A percentile compares a stretch with the other conserved stretches of the same genome.
phyloP scores from a whole-genome alignment of 2,888 invertebrate species.

The Cremastinae sp. region DNA sequence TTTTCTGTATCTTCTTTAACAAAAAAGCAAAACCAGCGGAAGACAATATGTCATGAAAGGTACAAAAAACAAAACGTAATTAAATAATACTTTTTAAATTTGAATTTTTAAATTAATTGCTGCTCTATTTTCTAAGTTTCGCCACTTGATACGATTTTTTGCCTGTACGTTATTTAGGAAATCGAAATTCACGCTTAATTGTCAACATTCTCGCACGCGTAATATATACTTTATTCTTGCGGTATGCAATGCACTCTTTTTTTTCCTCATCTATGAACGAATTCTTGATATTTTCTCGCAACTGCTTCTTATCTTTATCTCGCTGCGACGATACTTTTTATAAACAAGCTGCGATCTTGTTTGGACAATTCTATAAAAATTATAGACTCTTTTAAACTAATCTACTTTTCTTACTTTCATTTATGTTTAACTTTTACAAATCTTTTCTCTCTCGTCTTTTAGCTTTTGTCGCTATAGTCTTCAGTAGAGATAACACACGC shows the following conservation, averaged over 20 bases:
- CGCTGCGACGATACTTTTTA: conserved; percentile 4
- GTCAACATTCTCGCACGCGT: conserved; percentile 25
- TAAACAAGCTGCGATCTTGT: not conserved
- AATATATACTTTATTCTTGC: conserved; percentile 20
- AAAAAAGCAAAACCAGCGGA: conserved; percentile 77
- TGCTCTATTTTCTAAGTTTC: not conserved
- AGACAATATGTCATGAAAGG: conserved; percentile 78
- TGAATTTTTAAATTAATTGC: conserved; percentile 3
- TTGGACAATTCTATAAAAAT: conserved; percentile 3
- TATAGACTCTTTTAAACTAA: not conserved
- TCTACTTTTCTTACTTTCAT: not conserved
- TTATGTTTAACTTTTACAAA: not conserved
- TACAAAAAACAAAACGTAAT: conserved; percentile 70
- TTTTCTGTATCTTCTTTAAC: conserved; percentile 69
- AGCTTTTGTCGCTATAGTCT: conserved; percentile 14
- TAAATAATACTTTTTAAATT: conserved; percentile 47
- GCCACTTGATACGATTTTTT: not conserved
- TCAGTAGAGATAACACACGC: conserved; percentile 7
- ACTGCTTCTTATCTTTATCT: conserved; percentile 15
- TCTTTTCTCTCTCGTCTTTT: conserved; percentile 17
- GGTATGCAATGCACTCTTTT: conserved; percentile 28
- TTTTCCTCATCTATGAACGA: conserved; percentile 3
- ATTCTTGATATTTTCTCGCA: conserved; percentile 9
- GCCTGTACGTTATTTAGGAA: not conserved
- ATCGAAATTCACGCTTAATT: conserved; percentile 39